Percentiles rank a stretch among this genome's conserved stretches.
These are phyloP conservation scores for Ammodytes dubius DNA, from an alignment of 2,113 vertebrate species.

Conservation along the genomic window DNA sequence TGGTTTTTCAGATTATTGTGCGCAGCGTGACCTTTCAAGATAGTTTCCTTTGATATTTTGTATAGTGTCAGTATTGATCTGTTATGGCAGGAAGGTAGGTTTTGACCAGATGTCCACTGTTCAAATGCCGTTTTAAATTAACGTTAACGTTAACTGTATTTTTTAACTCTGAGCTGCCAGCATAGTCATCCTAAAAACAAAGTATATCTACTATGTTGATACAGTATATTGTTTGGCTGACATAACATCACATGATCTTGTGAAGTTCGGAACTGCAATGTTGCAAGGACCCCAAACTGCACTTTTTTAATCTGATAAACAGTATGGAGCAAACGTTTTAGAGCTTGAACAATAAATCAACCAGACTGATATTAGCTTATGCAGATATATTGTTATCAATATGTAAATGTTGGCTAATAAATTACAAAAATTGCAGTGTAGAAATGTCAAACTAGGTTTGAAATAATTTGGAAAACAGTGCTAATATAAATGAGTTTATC, in stretches of 20 bases:
- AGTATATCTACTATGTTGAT: no score
- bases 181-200: no score
- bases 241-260: no score
- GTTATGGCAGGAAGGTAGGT: background rate
- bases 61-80: background rate
- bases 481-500: no score
- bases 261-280: no score
- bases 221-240: background rate
- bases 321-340: no score
- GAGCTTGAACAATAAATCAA: background rate
- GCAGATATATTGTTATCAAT: no score
- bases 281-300: background rate
- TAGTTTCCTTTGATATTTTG: background rate
- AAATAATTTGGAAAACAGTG: no score
- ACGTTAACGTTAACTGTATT: background rate
- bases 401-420: no score
- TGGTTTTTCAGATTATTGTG: background rate
- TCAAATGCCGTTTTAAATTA: background rate
- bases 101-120: background rate
- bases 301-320: background rate
- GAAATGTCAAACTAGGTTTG: no score
- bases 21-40: background rate
- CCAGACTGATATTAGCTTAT: background rate
- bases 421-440: no score
- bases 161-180: no score